These are phyloP conservation scores for Varanus komodoensis DNA, from an alignment of 2,113 vertebrate genomes.

Conservation along the genomic window DNA sequence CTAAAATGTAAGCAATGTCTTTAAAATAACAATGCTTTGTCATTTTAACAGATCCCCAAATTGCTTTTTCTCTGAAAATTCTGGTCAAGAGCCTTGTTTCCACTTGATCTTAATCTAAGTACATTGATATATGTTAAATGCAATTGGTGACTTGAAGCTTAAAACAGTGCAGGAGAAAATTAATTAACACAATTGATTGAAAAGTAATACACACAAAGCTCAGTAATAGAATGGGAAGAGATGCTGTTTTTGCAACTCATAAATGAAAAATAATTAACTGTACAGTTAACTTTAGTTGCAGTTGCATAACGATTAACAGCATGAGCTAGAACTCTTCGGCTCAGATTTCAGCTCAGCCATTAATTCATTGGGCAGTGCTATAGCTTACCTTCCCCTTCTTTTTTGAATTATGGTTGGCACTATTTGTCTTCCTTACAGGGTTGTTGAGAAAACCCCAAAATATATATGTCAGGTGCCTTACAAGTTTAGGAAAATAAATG, in stretches of 20 bases:
- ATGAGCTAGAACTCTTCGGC: not conserved
- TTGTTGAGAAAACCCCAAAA: not conserved
- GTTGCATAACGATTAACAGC: not conserved
- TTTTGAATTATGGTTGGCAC: not conserved
- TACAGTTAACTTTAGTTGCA: not conserved
- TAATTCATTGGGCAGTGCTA: too few relatives aligned
- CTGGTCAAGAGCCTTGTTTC: not conserved
- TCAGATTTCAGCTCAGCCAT: not conserved
- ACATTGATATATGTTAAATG: slow-evolving; percentile 8
- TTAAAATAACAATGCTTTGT: not conserved
- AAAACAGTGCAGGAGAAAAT: slow-evolving; percentile 48
- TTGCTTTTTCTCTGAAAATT: not conserved
- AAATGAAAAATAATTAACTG: not conserved
- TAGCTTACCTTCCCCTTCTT: not conserved
- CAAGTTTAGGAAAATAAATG: not conserved
- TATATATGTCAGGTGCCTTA: not conserved
- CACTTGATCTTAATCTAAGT: not conserved
- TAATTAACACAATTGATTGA: slow-evolving; percentile 3
- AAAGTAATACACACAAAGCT: not conserved
- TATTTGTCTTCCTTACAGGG: not conserved
- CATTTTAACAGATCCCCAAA: not conserved
- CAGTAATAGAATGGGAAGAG: not conserved
- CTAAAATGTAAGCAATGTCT: not conserved
- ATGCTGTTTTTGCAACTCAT: not conserved
- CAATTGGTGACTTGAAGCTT: slow-evolving; percentile 15